Evolutionary conservation across 2,113 vertebrate species (phyloP).

Genomic region (Synchiropus splendidus): DNA sequence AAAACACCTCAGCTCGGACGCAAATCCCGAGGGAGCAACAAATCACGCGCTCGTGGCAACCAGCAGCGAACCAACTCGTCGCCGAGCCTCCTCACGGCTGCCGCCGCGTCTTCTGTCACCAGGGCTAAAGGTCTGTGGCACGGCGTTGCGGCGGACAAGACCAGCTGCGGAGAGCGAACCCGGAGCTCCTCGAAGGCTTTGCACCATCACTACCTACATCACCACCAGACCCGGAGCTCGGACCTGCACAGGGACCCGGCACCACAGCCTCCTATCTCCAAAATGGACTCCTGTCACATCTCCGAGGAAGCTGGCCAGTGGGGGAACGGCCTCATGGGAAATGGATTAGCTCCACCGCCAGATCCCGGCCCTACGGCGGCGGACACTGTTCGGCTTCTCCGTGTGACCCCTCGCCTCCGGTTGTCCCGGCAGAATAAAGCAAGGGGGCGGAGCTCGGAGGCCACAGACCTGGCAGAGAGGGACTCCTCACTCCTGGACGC

Average conservation of each 20-base stretch:
- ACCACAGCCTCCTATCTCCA: conserved; percentile 69
- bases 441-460: conserved; percentile 43
- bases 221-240: conserved; percentile 44
- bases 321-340: conserved; percentile 9
- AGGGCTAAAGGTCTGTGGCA: conserved; percentile 25
- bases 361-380: neutral
- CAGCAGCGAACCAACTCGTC: conserved; percentile 9
- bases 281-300: conserved; percentile 73
- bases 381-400: conserved; percentile 31
- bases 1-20: conserved; percentile 79
- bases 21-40: conserved; percentile 70
- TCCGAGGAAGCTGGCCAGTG: conserved; percentile 50
- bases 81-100: conserved; percentile 8
- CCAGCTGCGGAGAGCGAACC: conserved; percentile 31
- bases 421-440: conserved; percentile 74
- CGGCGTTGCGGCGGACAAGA: conserved; percentile 22
- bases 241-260: conserved; percentile 48
- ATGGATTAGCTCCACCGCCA: neutral
- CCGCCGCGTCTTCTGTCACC: conserved; percentile 14
- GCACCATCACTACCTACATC: conserved; percentile 40
- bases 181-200: conserved; percentile 31
- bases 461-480: conserved; percentile 46
- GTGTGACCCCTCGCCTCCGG: conserved; percentile 63
- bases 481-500: conserved; percentile 67
- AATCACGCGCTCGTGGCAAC: conserved; percentile 67